phyloP scores from a whole-genome alignment of 2,113 vertebrate species.

The Catharus fuscescens region DNA sequence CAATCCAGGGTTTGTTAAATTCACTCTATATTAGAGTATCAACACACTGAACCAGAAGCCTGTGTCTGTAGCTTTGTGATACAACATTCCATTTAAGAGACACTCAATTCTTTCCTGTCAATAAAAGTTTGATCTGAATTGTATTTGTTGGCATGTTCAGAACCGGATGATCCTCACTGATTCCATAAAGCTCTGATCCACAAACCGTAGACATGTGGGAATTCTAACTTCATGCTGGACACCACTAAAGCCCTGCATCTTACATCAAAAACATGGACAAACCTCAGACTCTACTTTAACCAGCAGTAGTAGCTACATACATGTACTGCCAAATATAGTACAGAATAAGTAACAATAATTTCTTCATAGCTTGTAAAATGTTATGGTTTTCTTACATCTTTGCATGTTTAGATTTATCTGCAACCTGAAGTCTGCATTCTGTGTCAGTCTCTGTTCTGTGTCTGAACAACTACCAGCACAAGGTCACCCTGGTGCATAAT shows the following conservation, averaged over 20 bases:
- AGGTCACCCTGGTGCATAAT: not conserved
- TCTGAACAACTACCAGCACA: not conserved
- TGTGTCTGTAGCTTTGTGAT: not conserved
- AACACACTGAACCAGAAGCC: not conserved
- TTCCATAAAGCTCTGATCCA: not conserved
- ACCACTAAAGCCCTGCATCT: not conserved
- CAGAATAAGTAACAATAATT: not conserved
- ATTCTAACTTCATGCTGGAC: not conserved
- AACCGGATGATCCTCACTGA: not conserved
- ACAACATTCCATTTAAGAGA: not conserved
- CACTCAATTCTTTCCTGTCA: not conserved
- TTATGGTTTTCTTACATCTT: not conserved
- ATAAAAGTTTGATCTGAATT: not conserved
- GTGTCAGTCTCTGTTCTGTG: not conserved
- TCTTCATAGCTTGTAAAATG: not conserved
- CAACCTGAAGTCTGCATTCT: not conserved
- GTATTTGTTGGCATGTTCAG: not conserved
- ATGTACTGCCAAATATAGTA: not conserved
- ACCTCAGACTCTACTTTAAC: not conserved
- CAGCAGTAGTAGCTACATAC: not conserved
- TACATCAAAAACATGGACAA: not conserved
- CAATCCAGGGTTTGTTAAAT: not conserved
- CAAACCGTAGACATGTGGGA: not conserved
- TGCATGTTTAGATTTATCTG: not conserved
- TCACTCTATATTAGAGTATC: fast-evolving